These are phyloP conservation scores for Tupiocoris notatus DNA, from an alignment of 2,888 invertebrate genomes.

Conservation along the genomic window DNA sequence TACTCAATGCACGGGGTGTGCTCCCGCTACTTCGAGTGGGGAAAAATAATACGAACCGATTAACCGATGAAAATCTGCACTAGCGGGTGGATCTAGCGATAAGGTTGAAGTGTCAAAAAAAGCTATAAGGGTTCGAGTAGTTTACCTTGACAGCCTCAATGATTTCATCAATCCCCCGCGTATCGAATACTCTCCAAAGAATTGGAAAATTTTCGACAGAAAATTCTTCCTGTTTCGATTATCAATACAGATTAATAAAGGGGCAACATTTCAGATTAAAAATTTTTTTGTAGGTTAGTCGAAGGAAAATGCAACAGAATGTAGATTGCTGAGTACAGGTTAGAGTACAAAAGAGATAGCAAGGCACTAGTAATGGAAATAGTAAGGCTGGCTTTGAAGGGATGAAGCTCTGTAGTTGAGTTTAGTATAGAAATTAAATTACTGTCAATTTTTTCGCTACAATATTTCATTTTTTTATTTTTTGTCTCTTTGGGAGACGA, in stretches of 20 bases:
- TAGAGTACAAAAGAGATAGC: too few species aligned
- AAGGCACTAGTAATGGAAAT: too few species aligned
- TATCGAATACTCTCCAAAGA: constrained; percentile 32
- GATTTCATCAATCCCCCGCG: constrained; percentile 35
- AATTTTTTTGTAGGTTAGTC: too few species aligned
- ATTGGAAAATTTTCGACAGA: constrained; percentile 36
- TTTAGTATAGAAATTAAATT: too few species aligned
- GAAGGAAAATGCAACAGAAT: too few species aligned
- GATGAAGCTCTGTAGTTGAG: too few species aligned
- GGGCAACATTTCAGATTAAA: constrained; percentile 10
- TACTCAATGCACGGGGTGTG: constrained; percentile 22
- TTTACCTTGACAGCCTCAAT: constrained; percentile 33
- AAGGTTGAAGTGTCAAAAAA: constrained; percentile 5
- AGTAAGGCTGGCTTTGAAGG: too few species aligned
- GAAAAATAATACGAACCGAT: constrained; percentile 2
- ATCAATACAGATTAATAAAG: constrained; percentile 29
- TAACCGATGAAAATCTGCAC: constrained; percentile 2
- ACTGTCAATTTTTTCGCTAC: too few species aligned
- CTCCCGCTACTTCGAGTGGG: constrained; percentile 22
- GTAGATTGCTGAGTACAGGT: too few species aligned
- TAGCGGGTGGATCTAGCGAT: not conserved
- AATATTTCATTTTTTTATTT: too few species aligned
- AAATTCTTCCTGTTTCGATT: constrained; percentile 38
- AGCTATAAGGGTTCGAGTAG: constrained; percentile 2
- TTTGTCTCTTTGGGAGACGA: too few species aligned